Evolutionary conservation across 2,797 vertebrate genomes (phyloP).

Genomic region (Heterohyrax brucei): DNA sequence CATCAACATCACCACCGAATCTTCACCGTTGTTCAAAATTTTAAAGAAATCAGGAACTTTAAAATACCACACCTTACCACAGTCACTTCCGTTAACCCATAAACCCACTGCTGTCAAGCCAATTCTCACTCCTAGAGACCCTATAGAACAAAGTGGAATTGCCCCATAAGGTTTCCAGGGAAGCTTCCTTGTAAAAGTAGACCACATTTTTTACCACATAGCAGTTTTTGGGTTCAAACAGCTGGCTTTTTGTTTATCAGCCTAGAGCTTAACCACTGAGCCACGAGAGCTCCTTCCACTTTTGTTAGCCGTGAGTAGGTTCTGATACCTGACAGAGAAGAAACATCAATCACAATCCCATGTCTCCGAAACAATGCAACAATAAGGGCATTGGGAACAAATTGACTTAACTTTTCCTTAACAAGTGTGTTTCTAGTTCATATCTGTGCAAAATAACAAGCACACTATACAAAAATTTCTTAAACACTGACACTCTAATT

Average conservation of each 20-base stretch:
- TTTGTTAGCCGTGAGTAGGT: not conserved
- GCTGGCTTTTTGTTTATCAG: not conserved
- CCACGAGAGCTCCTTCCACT: not conserved
- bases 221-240: not conserved
- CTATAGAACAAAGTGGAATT: not conserved
- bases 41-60: not conserved
- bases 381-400: not conserved
- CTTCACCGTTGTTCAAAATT: not conserved
- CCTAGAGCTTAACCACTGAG: not conserved
- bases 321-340: not conserved
- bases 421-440: not conserved
- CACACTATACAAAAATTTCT: not conserved
- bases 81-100: not conserved
- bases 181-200: not conserved
- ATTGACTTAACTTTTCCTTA: conserved; percentile 25
- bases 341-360: not conserved
- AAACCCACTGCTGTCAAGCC: not conserved
- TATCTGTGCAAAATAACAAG: not conserved
- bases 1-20: not conserved
- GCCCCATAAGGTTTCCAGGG: not conserved
- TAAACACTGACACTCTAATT: not conserved
- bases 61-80: not conserved
- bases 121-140: not conserved
- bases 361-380: not conserved
- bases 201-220: not conserved